Evolutionary conservation across 1,140 invertebrate genomes (phyloP), one percentile per base, ranked within the genome.

Genomic region (Goniozus legneri): DNA sequence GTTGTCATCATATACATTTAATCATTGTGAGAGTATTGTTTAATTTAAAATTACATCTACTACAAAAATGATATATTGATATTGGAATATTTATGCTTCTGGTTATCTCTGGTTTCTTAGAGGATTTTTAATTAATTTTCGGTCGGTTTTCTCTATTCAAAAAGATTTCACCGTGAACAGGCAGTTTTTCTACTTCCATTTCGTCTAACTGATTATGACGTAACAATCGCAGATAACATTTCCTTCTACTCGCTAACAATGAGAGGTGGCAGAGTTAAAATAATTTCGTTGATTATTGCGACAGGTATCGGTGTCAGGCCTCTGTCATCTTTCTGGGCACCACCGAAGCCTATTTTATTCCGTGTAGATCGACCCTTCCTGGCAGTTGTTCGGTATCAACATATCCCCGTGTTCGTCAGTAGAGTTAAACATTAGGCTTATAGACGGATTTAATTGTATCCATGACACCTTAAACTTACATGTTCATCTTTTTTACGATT

Each of bases 231-330:
- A 27, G 24, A 27, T 27, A 27, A 6, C 10, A 27, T 6, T 27
- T 27, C 24, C 10, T 27, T 27, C 10, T 10, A 6, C 13, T 34
- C 32, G 6, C 32, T 6, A 34, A 13, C 12, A 13, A 13, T n/a
- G 32, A 7, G 13, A 13, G 6, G 3, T 34, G 32, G 13, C 32
- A 34, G 15, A 34, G 32, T 13, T n/a, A 13, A 6, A 34, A 8
- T 34, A 13, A 34, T 34, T n/a, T n/a, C n/a, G 50, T 53, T 53
- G 37, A 18, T 50, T 38, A 10, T 49, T 60, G 44, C 51, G 54
- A 30, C 50, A 61, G 58, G 57, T 60, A 3, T 30, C 24, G 13
- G 16, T 47, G 39, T 60, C 47, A 49, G 44, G 54, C 58, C 58
- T 45, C 50, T 60, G 33, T 56, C 58, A 16, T 20, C 33, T 22